Base-by-base conservation (phyloP, 2,113 vertebrate genomes). In the Nannobrachium achirus region DNA sequence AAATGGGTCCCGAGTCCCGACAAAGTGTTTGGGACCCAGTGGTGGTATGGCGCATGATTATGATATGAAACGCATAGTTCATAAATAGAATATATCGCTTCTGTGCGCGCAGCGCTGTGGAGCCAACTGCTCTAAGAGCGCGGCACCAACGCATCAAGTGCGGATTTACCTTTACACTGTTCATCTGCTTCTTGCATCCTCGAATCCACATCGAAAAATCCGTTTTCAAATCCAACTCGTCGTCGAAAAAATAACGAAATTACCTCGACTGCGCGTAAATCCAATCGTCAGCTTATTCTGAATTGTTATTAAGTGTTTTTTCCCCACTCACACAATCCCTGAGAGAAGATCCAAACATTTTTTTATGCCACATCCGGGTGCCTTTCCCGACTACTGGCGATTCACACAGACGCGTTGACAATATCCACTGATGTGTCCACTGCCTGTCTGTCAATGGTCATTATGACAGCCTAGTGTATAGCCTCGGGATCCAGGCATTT, bases 131-230 rank as follows among this genome's bases (percentile, higher is more conserved):
- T 51, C 42, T 8, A 41, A 10, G 41, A 15, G 6, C 14, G 33
- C 42, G 15, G 59, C 63, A 11, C 13, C 11, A 9, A 20, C 59
- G 45, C 73, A 39, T 50, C 45, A 19, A 33, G 25, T 33, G 25
- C 63, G 1, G 57, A 57, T 84, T 90, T 93, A 92, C 92, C 92
- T 93, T 91, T 86, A 80, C 82, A 87, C 89, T 85, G 89, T 85
- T 92, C 90, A 87, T 92, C 88, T 87, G 89, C 83, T 82, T 84
- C 87, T 81, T 87, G 85, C 93, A 93, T 92, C 82, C 89, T 91
- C 89, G 71, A 83, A 79, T 92, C 89, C 81, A 89, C 91, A 91
- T 93, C 61, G 89, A 93, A 90, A 79, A 78, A 66, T 62, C 51
- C 76, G 76, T 77, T 71, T 85, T 33, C 53, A 87, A 66, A 85